Evolutionary conservation across 2,113 vertebrate genomes (phyloP), one percentile per base, ranked within the genome.

Genomic region (Siniperca knerii): DNA sequence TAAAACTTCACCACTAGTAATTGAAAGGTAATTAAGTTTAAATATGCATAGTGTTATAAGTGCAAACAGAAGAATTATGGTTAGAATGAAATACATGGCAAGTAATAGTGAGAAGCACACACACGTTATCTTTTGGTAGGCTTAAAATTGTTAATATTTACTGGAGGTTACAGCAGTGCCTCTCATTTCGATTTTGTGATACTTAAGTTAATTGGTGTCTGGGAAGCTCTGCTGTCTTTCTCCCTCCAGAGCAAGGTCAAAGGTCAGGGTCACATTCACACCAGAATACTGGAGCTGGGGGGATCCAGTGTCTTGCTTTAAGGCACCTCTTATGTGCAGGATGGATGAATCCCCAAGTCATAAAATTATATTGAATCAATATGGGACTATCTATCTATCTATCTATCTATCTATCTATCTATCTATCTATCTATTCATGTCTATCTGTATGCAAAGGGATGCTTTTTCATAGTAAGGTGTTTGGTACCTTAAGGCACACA

Each of bases 251-350:
- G 73, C 25, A 70, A 87, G 64, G 82, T 68, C 82, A 87, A 72
- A 84, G 89, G 87, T 90, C 89, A 81, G 72, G 81, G 84, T 90
- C 90, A 83, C 81, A 83, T 48, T 18, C 74, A 68, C 57, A 46
- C 48, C 40, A 81, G 48, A 71, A 72, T 74, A 65, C 52, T 77
- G 72, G 69, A 75, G 42, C 29, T 72, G 65, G 16, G 29, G 42
- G 20, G 33, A 52, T 55, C 58, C 29, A 46, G 61, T 37, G 35
- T 66, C 18, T 55, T 54, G 21, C 52, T 15, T 1, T 4, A 54
- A 62, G 62, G 10, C 25, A 11, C 46, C 4, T 20, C 62, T 76
- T 48, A 48, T 2, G 16, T 2, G 16, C 60, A 48, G 35, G 12
- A 42, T 72, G 68, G 29, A 20, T 54, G 7, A 18, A 48, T 74